These are phyloP conservation scores for Plebejus melissa DNA, from an alignment of 2,888 invertebrate genomes.

Conservation along the genomic window DNA sequence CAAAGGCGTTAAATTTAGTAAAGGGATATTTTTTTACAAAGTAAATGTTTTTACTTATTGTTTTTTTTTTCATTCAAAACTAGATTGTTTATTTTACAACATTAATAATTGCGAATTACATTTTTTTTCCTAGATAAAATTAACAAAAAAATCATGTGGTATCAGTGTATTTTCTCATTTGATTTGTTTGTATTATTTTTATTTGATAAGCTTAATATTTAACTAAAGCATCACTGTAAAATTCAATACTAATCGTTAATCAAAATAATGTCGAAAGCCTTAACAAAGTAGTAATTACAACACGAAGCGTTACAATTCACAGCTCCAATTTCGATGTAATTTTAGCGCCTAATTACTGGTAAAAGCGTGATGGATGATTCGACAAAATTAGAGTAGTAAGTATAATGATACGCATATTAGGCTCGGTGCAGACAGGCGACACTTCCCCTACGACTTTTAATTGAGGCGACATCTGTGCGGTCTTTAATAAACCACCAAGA, in stretches of 20 bases:
- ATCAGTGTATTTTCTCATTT: too few relatives aligned
- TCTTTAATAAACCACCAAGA: neutral
- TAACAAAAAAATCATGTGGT: too few relatives aligned
- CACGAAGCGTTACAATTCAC: conserved; percentile 20
- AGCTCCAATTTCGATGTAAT: conserved; percentile 12
- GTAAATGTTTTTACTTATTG: too few relatives aligned
- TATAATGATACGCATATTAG: conserved; percentile 52
- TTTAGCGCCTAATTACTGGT: conserved; percentile 37
- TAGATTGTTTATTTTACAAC: too few relatives aligned
- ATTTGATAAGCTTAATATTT: neutral
- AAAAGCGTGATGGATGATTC: conserved; percentile 51
- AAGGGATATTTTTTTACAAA: too few relatives aligned
- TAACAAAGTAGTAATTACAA: conserved; percentile 18
- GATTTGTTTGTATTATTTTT: neutral
- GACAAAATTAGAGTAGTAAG: conserved; percentile 63
- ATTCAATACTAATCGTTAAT: conserved; percentile 11
- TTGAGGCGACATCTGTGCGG: neutral
- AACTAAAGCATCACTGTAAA: neutral
- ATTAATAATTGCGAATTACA: too few relatives aligned
- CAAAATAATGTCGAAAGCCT: conserved; percentile 19
- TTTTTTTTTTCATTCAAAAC: too few relatives aligned
- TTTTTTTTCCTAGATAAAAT: too few relatives aligned
- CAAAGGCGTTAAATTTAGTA: too few relatives aligned
- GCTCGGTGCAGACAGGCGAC: neutral
- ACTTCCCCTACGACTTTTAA: neutral